phyloP scores from a whole-genome alignment of 2,888 invertebrate genomes.

The Orthosia gothica region DNA sequence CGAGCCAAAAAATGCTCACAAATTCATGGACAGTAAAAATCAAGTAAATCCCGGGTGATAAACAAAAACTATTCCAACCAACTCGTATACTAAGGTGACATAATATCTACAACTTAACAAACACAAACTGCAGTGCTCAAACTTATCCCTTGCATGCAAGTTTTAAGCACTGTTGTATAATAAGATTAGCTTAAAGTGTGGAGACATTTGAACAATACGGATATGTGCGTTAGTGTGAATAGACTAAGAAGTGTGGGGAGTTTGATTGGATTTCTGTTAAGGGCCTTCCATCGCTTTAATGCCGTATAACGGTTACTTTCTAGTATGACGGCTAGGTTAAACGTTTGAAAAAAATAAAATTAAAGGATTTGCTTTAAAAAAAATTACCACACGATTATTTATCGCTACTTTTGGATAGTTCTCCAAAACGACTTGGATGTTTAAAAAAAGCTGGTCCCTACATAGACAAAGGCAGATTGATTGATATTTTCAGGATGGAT shows the following conservation, averaged over 20 bases:
- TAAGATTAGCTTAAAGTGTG: slow-evolving; percentile 29
- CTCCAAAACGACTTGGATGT: no score
- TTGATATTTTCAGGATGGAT: no score
- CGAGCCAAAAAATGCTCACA: no score
- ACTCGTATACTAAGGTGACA: not conserved
- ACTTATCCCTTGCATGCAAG: not conserved
- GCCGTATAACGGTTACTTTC: no score
- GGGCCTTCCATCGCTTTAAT: not conserved
- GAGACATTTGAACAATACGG: slow-evolving; percentile 30
- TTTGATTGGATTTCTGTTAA: slow-evolving; percentile 25
- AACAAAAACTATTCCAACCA: not conserved
- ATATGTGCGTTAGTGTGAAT: slow-evolving; percentile 18
- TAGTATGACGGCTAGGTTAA: no score
- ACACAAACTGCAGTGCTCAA: not conserved
- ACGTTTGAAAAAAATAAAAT: no score
- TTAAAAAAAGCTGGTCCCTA: no score
- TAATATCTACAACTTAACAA: not conserved
- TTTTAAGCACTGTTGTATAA: not conserved
- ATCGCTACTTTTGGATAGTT: no score
- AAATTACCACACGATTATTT: no score
- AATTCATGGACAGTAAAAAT: not conserved
- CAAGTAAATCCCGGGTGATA: not conserved
- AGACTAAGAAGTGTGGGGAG: slow-evolving; percentile 5
- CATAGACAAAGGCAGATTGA: no score
- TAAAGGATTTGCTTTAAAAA: no score